Conservation (phyloP, 2,888 invertebrate species). For the Diaprepes abbreviatus region DNA sequence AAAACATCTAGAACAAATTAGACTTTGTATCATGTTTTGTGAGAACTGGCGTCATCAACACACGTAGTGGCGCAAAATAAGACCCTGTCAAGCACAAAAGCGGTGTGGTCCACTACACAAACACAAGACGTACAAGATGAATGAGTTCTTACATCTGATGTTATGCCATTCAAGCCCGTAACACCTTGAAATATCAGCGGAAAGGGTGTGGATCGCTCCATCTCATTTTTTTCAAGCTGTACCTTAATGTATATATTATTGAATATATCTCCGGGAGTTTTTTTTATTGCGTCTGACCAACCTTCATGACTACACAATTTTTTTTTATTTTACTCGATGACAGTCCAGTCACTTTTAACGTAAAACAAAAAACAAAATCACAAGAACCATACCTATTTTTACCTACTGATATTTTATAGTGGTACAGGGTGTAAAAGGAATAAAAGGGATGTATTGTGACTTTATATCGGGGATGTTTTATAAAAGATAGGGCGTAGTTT, state of each 20-base stretch:
- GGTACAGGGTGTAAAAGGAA: conserved; percentile 8
- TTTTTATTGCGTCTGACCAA: conserved; percentile 1
- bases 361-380: neutral
- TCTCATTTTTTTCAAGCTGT: conserved; percentile 30
- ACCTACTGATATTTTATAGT: conserved; percentile 13
- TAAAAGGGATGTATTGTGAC: conserved; percentile 37
- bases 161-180: conserved; percentile 31
- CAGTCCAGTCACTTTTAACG: neutral
- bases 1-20: too few species aligned
- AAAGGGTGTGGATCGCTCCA: conserved; percentile 30
- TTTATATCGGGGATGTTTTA: conserved; percentile 33
- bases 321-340: neutral
- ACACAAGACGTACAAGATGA: conserved; percentile 64
- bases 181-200: conserved; percentile 34
- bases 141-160: conserved; percentile 59
- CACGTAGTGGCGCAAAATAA: conserved; percentile 5
- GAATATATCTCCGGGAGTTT: neutral
- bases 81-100: conserved; percentile 57
- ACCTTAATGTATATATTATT: conserved; percentile 19
- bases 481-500: conserved; percentile 25
- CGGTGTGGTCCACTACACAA: conserved; percentile 66
- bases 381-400: neutral
- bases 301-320: conserved; percentile 24
- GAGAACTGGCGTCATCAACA: conserved; percentile 2
- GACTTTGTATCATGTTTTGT: neutral